These are phyloP conservation scores for Limenitis camilla DNA, from an alignment of 2,888 invertebrate genomes.

Conservation along the genomic window DNA sequence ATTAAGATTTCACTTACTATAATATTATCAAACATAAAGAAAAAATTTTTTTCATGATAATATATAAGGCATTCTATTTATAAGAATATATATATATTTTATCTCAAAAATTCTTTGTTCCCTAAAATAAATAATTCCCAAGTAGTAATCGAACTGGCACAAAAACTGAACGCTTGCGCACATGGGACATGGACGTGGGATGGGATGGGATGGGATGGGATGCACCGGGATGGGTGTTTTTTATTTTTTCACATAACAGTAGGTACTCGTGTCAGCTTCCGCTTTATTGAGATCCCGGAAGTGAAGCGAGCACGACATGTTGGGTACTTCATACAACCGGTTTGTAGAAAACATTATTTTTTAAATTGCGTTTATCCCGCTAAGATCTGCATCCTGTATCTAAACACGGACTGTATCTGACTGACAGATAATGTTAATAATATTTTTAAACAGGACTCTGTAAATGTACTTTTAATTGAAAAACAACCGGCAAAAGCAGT, in stretches of 20 bases:
- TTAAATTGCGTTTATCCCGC: not conserved
- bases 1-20: too few species aligned
- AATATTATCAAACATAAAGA: too few species aligned
- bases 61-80: too few species aligned
- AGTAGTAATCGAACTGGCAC: constrained; percentile 42
- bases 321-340: constrained; percentile 3
- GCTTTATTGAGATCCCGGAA: constrained; percentile 49
- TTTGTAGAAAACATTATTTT: not conserved
- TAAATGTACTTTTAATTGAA: too few species aligned
- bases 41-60: too few species aligned
- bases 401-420: not conserved
- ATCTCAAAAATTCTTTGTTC: too few species aligned
- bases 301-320: constrained; percentile 26
- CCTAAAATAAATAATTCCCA: too few species aligned
- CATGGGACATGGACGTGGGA: constrained; percentile 44
- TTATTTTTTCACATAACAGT: constrained; percentile 34
- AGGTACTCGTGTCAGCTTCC: constrained; percentile 45
- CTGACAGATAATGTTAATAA: too few species aligned
- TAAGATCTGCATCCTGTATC: constrained; percentile 2
- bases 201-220: constrained; percentile 31
- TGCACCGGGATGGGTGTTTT: constrained; percentile 40
- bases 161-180: constrained; percentile 47
- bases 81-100: too few species aligned
- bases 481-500: too few species aligned
- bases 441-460: too few species aligned